These are phyloP conservation scores for Apogon talboti DNA, from an alignment of 2,797 vertebrate species.

Conservation along the genomic window DNA sequence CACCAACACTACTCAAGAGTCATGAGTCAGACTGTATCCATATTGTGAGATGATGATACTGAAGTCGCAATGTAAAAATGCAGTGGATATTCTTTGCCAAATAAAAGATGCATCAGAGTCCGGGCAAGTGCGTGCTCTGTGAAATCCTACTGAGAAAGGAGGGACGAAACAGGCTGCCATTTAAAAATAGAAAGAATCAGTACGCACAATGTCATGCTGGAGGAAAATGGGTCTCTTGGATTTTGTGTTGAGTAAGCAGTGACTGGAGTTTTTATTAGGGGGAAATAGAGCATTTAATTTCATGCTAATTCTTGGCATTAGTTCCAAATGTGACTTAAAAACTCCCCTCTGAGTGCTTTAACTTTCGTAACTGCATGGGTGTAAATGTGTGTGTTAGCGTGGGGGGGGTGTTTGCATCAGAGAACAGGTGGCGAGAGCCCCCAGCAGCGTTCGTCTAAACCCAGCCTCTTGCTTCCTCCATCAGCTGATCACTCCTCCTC, in stretches of 20 bases:
- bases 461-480: constrained; percentile 48
- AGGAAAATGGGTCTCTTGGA: constrained; percentile 69
- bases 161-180: constrained; percentile 54
- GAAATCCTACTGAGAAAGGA: constrained; percentile 53
- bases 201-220: constrained; percentile 64
- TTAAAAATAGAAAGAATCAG: constrained; percentile 76
- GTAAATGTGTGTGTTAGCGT: background rate
- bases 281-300: constrained; percentile 73
- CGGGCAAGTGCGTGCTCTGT: constrained; percentile 45
- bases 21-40: background rate
- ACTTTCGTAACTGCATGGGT: constrained; percentile 17
- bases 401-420: constrained; percentile 5
- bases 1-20: background rate
- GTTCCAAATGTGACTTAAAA: constrained; percentile 68
- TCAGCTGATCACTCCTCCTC: constrained; percentile 56
- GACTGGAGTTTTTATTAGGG: constrained; percentile 63
- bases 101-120: constrained; percentile 38
- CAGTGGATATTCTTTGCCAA: constrained; percentile 16
- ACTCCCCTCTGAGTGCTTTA: constrained; percentile 27
- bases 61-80: constrained; percentile 19
- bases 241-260: constrained; percentile 72
- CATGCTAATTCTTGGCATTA: constrained; percentile 72
- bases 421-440: constrained; percentile 67
- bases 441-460: constrained; percentile 44
- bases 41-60: background rate